phyloP scores from a whole-genome alignment of 2,888 invertebrate genomes.

The Pegoplata infirma region DNA sequence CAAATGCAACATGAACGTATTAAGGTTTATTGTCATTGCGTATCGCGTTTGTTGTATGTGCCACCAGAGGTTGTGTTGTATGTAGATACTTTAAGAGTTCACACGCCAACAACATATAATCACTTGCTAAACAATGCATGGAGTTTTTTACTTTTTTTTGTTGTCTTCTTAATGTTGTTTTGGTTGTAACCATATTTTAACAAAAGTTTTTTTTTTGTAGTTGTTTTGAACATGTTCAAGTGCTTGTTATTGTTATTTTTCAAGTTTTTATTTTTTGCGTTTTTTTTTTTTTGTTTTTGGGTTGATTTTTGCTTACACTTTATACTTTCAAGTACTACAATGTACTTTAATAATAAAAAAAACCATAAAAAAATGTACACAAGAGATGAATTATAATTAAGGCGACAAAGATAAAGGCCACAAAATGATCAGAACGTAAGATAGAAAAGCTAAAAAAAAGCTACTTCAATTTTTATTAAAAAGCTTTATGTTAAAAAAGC shows the following conservation, averaged over 20 bases:
- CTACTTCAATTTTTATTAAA: too few relatives aligned
- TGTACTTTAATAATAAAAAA: constrained; percentile 14
- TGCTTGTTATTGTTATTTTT: constrained; percentile 43
- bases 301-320: constrained; percentile 55
- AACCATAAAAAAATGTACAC: too few relatives aligned
- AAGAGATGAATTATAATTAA: neutral
- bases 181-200: constrained; percentile 20
- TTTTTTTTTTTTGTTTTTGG: constrained; percentile 18
- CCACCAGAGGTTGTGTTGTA: neutral
- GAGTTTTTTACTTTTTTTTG: constrained; percentile 15
- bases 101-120: constrained; percentile 63
- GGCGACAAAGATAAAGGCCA: too few relatives aligned
- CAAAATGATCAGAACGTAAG: too few relatives aligned
- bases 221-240: constrained; percentile 58
- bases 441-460: too few relatives aligned
- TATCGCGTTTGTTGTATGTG: constrained; percentile 2
- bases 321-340: constrained; percentile 25
- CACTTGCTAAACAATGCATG: constrained; percentile 60
- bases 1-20: constrained; percentile 16
- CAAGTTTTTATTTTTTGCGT: neutral
- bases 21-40: constrained; percentile 56
- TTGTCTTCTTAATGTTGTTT: constrained; percentile 20
- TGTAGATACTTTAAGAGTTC: constrained; percentile 38
- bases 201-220: too few relatives aligned
- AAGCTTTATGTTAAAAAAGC: too few relatives aligned